Evolutionary conservation across 2,888 invertebrate genomes (phyloP), one percentile per base, ranked within the genome.

Genomic region (Nezara viridula): DNA sequence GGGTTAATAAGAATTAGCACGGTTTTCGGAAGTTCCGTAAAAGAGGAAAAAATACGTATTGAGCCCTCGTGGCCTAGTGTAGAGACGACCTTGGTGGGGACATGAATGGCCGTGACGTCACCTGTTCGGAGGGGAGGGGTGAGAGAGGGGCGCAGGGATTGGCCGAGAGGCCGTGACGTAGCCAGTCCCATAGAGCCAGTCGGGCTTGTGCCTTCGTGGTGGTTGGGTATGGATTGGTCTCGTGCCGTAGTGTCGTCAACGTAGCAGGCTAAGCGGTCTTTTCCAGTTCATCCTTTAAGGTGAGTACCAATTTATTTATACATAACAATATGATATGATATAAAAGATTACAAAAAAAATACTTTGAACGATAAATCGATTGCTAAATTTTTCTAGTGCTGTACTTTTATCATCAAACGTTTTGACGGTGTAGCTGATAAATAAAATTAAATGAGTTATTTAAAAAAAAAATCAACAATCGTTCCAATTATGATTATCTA

Each of bases 51-150:
- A 27, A 16, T 21, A 37, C 16, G 66, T 73, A 37, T 10, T 19
- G 81, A 40, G 44, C 81, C 40, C 81, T 47, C 81, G 81, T 81
- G 81, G 40, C 81, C 81, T 40, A 81, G 40, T 47, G 44, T 81
- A 81, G 12, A 24, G 44, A n/a, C 81, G 81, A 81, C 81, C 81
- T 81, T 81, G 81, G 81, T 81, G 81, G 81, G 81, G 81, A 44
- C 81, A 81, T 81, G 81, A 81, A 81, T 81, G 81, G 9, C 44
- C 6, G 44, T 81, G 81, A 81, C 81, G 81, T 81, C 81, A 81
- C 16, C 0, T 12, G 44, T 0, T 37, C 14, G 3, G 66, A 37
- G 19, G 37, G 66, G 66, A 19, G 66, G 60, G 60, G 60, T 55
- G 60, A 27, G 27, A 60, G 60, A 27, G 60, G 66, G 66, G 66